Evolutionary conservation across 2,888 invertebrate species (phyloP).

Genomic region (Nymphalis polychloros): DNA sequence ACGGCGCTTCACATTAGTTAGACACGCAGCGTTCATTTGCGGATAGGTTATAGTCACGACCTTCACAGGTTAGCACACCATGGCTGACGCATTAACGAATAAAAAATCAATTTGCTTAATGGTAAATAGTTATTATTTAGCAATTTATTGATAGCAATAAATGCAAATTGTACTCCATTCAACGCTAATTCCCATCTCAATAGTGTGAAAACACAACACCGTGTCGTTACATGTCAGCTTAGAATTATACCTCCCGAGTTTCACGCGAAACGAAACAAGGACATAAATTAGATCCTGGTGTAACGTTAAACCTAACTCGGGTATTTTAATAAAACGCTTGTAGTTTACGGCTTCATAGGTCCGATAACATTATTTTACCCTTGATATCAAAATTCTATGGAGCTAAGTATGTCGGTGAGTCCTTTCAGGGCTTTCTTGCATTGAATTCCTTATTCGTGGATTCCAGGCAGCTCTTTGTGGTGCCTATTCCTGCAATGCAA

Average conservation of each 20-base stretch:
- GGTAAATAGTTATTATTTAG: no score
- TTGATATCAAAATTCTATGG: constrained; percentile 23
- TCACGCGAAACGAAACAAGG: constrained; percentile 6
- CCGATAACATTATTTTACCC: constrained; percentile 18
- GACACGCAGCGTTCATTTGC: no score
- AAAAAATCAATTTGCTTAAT: no score
- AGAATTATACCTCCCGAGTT: constrained; percentile 11
- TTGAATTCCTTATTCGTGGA: constrained; percentile 36
- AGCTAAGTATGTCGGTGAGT: constrained; percentile 26
- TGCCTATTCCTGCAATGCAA: constrained; percentile 35
- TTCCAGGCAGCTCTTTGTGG: constrained; percentile 33
- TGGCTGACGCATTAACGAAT: no score
- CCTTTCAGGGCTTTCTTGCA: constrained; percentile 35
- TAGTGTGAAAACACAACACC: neutral
- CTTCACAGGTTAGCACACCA: no score
- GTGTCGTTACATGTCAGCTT: constrained; percentile 17
- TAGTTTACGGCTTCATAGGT: constrained; percentile 16
- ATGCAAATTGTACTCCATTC: no score
- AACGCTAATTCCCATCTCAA: neutral
- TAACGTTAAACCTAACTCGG: constrained; percentile 7
- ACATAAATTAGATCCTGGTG: constrained; percentile 12
- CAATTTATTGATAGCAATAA: no score
- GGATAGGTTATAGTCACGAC: no score
- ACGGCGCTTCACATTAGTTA: no score
- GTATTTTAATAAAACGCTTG: constrained; percentile 12